Evolutionary conservation across 2,888 invertebrate genomes (phyloP), one percentile per base, ranked within the genome.

Genomic region (Diachrysia chrysitis): DNA sequence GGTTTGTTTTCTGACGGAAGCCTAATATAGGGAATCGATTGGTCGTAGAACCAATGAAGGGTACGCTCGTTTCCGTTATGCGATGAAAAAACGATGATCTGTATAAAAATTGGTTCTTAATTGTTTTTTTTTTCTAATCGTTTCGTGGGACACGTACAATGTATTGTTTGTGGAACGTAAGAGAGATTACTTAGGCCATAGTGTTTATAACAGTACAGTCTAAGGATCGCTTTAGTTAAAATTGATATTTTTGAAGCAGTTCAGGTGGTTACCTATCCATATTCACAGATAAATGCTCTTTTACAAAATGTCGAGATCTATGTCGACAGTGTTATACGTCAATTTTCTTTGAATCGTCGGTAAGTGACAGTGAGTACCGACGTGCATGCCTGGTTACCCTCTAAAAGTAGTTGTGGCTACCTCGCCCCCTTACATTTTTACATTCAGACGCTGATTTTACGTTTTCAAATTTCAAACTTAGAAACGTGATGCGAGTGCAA

Each of bases 1-100:
- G 89, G 91, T 89, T 92, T 92, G 93, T 92, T 93, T 91, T 93
- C 92, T 92, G 89, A 90, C 90, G 92, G 93, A 92, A 92, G 91
- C 90, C 90, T 91, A 90, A 92, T 93, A 93, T 90, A 90, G 85
- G 88, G 89, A 92, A 94, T 94, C 92, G 93, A 95, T 94, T 94
- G 89, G 91, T 88, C 87, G 85, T 88, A 90, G 89, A 87, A 83
- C 87, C 87, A 85, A 84, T 82, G 83, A 85, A 87, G 89, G 87
- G 88, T 87, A 85, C 81, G 85, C 85, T 88, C 85, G 85, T 87
- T 90, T 90, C 89, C 89, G 87, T 86, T 85, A 79, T 78, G 73
- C 77, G 73, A 85, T 85, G 63, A 75, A 79, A 89, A 90, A 89
- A 66, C 61, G 70, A 75, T 81, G 76, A 75, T 73, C 70, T 73